phyloP scores from a whole-genome alignment of 2,113 vertebrate species.

The Platichthys stellatus region DNA sequence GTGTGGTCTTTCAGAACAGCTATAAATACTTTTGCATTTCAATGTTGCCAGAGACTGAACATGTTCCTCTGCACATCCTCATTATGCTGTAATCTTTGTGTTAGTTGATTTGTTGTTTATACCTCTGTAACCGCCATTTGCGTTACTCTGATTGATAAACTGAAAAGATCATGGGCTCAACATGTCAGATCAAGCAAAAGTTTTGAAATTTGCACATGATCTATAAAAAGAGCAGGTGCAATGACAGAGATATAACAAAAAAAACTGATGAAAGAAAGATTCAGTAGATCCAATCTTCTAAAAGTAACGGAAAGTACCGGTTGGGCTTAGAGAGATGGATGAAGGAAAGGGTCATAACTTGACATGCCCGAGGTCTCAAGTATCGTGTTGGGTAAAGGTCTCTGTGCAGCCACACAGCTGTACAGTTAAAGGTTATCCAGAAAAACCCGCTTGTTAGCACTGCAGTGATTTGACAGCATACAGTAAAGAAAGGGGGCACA shows the following conservation, averaged over 20 bases:
- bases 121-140: too few species aligned
- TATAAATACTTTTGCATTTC: too few species aligned
- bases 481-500: conserved; percentile 42
- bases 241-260: background rate
- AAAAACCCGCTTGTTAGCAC: conserved; percentile 75
- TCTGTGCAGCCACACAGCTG: conserved; percentile 55
- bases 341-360: conserved; percentile 45
- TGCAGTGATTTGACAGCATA: conserved; percentile 45
- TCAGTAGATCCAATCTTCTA: background rate
- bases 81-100: too few species aligned
- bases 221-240: background rate
- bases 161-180: too few species aligned
- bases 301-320: background rate
- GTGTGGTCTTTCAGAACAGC: too few species aligned
- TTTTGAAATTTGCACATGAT: too few species aligned
- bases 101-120: too few species aligned
- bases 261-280: background rate
- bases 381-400: conserved; percentile 76
- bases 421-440: conserved; percentile 77
- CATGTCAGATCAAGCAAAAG: too few species aligned
- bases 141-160: too few species aligned
- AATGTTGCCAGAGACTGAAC: too few species aligned
- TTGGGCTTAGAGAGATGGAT: conserved; percentile 1
- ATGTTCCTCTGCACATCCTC: too few species aligned
- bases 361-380: conserved; percentile 49